phyloP scores from a whole-genome alignment of 1,140 invertebrate genomes.

The Charaxes varanes region DNA sequence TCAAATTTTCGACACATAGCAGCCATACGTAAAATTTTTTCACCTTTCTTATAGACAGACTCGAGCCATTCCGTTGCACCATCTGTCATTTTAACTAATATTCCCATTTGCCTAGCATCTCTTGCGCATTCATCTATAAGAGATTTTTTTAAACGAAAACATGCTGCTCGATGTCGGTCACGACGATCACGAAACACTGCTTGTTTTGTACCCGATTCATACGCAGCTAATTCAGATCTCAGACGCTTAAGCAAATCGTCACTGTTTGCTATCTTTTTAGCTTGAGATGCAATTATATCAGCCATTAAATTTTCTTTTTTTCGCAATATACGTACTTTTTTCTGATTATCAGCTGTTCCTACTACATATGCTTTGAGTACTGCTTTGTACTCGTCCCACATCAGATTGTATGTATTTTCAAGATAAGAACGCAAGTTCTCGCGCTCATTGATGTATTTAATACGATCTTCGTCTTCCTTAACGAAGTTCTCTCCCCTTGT shows the following conservation, averaged over 20 bases:
- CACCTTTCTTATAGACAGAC: slow-evolving; percentile 58
- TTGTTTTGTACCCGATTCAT: slow-evolving; percentile 64
- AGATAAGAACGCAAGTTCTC: slow-evolving; percentile 55
- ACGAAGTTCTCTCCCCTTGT: slow-evolving; percentile 60
- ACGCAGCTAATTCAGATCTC: slow-evolving; percentile 45
- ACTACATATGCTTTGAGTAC: slow-evolving; percentile 52
- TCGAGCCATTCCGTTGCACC: slow-evolving; percentile 44
- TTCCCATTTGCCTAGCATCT: slow-evolving; percentile 41
- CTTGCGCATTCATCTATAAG: slow-evolving; percentile 35
- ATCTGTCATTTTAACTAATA: slow-evolving; percentile 45
- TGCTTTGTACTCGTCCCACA: slow-evolving; percentile 61
- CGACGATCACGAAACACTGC: slow-evolving; percentile 58
- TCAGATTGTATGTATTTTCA: slow-evolving; percentile 48
- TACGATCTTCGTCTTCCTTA: slow-evolving; percentile 59
- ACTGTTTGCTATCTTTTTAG: slow-evolving; percentile 57
- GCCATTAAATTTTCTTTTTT: slow-evolving; percentile 65
- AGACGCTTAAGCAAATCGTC: slow-evolving; percentile 48
- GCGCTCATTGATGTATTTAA: slow-evolving; percentile 42
- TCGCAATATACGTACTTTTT: slow-evolving; percentile 50
- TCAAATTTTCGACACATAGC: slow-evolving; percentile 76
- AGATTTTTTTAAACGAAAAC: slow-evolving; percentile 41
- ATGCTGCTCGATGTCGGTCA: slow-evolving; percentile 50
- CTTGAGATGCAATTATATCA: slow-evolving; percentile 61
- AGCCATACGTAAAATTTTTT: slow-evolving; percentile 71
- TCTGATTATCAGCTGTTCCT: slow-evolving; percentile 58